phyloP scores from a whole-genome alignment of 2,888 invertebrate genomes.

The Drosophila glabriapex region DNA sequence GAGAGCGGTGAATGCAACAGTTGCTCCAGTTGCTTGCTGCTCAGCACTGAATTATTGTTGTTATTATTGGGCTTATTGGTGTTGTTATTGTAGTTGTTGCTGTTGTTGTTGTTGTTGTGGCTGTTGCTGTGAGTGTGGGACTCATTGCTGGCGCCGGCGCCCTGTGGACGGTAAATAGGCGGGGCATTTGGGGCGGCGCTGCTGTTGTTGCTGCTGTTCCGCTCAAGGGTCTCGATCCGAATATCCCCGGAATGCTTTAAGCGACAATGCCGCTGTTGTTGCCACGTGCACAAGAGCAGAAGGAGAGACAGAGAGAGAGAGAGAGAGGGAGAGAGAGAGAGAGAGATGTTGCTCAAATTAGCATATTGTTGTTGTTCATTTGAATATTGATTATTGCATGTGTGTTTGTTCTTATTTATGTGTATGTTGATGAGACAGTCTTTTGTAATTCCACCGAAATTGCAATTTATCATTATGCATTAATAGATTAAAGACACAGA shows the following conservation, averaged over 20 bases:
- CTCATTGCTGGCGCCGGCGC: constrained; percentile 76
- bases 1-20: constrained; percentile 72
- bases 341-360: constrained; percentile 20
- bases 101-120: constrained; percentile 49
- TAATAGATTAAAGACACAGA: not conserved
- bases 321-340: not conserved
- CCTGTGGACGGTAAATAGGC: constrained; percentile 83
- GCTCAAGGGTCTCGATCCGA: constrained; percentile 87
- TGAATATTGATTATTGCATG: not conserved
- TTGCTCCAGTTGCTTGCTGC: constrained; percentile 70
- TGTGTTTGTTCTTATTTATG: constrained; percentile 28
- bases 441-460: constrained; percentile 8
- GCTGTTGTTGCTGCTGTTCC: constrained; percentile 61
- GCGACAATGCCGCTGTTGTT: constrained; percentile 90
- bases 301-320: not conserved
- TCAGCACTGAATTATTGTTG: constrained; percentile 60
- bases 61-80: constrained; percentile 43
- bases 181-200: constrained; percentile 53
- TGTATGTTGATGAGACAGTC: constrained; percentile 4
- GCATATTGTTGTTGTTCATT: constrained; percentile 7
- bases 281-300: constrained; percentile 11
- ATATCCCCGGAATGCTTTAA: constrained; percentile 92
- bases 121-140: constrained; percentile 53
- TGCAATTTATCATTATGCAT: not conserved
- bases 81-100: constrained; percentile 35